These are phyloP conservation scores for Brachymystax lenok DNA, from an alignment of 2,797 vertebrate species.

Conservation along the genomic window DNA sequence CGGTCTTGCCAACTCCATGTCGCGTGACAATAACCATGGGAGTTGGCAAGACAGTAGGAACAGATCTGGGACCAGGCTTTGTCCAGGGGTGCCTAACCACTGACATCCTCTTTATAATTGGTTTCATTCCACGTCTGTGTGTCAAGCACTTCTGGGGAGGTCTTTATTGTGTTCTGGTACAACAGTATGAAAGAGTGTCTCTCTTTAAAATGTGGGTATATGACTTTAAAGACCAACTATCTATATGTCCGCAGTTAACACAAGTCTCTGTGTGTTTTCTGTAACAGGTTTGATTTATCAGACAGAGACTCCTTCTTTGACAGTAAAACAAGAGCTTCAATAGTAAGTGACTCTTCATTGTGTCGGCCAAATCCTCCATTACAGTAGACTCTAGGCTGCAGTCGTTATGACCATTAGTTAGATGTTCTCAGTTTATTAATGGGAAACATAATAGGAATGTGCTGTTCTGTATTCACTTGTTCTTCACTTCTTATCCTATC, in stretches of 20 bases:
- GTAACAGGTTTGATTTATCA: conserved; percentile 91
- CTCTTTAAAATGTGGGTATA: conserved; percentile 1
- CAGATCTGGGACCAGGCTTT: neutral
- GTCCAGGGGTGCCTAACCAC: neutral
- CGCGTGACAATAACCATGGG: neutral
- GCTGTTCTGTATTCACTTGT: no score
- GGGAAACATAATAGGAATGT: no score
- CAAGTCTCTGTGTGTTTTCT: neutral
- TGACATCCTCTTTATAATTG: neutral
- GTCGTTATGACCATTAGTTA: no score
- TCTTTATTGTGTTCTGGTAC: conserved; percentile 1
- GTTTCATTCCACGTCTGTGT: neutral
- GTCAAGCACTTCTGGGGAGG: neutral
- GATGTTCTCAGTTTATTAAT: no score
- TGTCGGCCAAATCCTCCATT: neutral
- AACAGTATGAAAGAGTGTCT: neutral
- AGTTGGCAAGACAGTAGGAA: neutral
- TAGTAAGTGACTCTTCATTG: conserved; percentile 81
- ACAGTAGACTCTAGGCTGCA: neutral
- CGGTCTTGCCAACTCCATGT: neutral
- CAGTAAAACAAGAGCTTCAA: conserved; percentile 95
- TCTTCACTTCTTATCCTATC: conserved; percentile 17
- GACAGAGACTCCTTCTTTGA: conserved; percentile 96
- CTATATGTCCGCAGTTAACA: neutral
- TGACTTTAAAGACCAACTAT: neutral